These are phyloP conservation scores for Pristionchus arcanus DNA, from an alignment of 2,888 invertebrate species.

Conservation along the genomic window DNA sequence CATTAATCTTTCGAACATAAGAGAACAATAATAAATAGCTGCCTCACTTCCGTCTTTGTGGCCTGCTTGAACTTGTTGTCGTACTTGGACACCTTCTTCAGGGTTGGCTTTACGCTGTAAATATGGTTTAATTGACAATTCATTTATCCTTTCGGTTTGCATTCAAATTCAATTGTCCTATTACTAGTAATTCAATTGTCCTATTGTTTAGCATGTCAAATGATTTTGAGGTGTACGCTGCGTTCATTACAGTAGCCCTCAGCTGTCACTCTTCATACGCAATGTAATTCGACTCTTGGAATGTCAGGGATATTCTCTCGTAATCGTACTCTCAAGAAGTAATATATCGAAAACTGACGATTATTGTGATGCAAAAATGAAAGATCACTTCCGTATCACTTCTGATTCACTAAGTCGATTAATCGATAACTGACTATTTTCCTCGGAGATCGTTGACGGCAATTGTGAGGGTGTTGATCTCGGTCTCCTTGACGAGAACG, in stretches of 20 bases:
- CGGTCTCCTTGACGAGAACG: constrained; percentile 69
- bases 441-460: constrained; percentile 99
- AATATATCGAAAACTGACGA: constrained; percentile 83
- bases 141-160: neutral
- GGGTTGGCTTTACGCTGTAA: constrained; percentile 70
- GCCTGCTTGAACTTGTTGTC: constrained; percentile 87
- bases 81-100: constrained; percentile 99
- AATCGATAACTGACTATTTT: constrained; percentile 86
- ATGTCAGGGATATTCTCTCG: neutral
- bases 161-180: neutral
- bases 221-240: no score
- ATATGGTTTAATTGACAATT: neutral
- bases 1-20: neutral
- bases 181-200: no score
- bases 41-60: constrained; percentile 60
- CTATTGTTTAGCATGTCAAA: no score
- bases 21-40: neutral
- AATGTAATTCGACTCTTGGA: neutral
- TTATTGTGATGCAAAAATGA: constrained; percentile 83
- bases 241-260: neutral
- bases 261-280: neutral
- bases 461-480: constrained; percentile 98
- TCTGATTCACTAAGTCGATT: neutral
- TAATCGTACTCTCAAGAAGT: neutral
- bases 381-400: no score